Evolutionary conservation across 1,140 invertebrate species (phyloP), one percentile per base, ranked within the genome.

Genomic region (Agrypnia vestita): DNA sequence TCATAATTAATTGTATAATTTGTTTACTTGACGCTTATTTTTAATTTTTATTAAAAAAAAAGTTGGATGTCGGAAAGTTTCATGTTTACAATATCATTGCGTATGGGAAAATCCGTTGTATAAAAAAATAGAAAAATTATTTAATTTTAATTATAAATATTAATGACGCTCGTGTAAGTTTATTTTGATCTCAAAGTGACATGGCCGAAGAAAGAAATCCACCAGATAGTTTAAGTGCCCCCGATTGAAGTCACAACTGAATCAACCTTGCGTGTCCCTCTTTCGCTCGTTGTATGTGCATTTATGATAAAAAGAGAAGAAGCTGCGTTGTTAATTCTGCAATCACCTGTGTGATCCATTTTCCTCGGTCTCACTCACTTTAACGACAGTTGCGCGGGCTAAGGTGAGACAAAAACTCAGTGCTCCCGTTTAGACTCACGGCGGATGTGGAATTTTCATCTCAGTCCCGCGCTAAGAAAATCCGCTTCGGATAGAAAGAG

Each of bases 371-470:
- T 56, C 72, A 43, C 19, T n/a, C 43, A 4, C 19, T 12, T n/a
- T 17, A 12, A 7, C 13, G 11, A n/a, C 44, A 44, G 15, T 43
- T 56, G 15, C n/a, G 8, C 72, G 3, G 44, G 72, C 10, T 21
- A 69, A 25, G 67, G 21, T 21, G 75, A 67, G 75, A 77, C 12
- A 43, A 47, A 21, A 53, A 9, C 47, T 49, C 49, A 67, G 62
- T 80, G 79, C 79, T 69, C 79, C 79, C 59, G 79, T 80, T 79
- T 72, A 35, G n/a, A 67, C 44, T 56, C 47, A 62, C 73, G 79
- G 49, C 71, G 79, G 73, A 74, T 19, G 17, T 44, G 17, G 13
- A n/a, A 25, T 43, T 74, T 56, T 47, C 4, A 12, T 74, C 53
- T 74, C 55, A 15, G 15, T 74, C 25, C 35, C 51, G 43, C 72